A percentile compares a stretch with the other conserved stretches of the same genome.
Conservation (phyloP, 2,888 invertebrate species). For the Dolichopus griseipennis region DNA sequence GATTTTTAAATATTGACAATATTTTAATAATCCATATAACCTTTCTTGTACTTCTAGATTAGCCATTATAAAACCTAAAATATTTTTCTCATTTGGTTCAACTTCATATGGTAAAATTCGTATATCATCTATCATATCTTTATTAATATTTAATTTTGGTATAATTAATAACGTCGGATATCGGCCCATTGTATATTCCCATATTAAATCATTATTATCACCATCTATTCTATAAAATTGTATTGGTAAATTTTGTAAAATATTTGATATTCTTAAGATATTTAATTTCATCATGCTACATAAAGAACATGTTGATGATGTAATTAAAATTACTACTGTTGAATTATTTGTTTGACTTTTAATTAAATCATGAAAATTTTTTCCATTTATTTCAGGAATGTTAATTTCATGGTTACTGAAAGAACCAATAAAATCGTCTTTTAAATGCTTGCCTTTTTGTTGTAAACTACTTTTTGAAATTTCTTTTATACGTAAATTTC, state of each 20-base stretch:
- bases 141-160: constrained; percentile 48
- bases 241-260: constrained; percentile 28
- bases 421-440: background rate
- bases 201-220: constrained; percentile 75
- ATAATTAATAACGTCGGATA: constrained; percentile 77
- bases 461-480: background rate
- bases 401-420: background rate
- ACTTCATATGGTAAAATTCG: constrained; percentile 55
- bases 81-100: constrained; percentile 32
- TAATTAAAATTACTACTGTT: background rate
- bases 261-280: constrained; percentile 6
- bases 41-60: constrained; percentile 46
- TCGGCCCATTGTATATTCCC: constrained; percentile 60
- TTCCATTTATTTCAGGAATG: constrained; percentile 2
- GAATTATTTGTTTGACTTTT: background rate
- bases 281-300: background rate
- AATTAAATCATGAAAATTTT: background rate
- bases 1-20: constrained; percentile 2
- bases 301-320: background rate
- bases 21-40: constrained; percentile 1
- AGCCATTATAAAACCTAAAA: constrained; percentile 63
- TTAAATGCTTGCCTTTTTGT: background rate
- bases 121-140: constrained; percentile 46
- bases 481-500: background rate
- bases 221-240: constrained; percentile 67